Base-by-base conservation (phyloP, 2,113 vertebrate species). In the Syrrhaptes paradoxus region DNA sequence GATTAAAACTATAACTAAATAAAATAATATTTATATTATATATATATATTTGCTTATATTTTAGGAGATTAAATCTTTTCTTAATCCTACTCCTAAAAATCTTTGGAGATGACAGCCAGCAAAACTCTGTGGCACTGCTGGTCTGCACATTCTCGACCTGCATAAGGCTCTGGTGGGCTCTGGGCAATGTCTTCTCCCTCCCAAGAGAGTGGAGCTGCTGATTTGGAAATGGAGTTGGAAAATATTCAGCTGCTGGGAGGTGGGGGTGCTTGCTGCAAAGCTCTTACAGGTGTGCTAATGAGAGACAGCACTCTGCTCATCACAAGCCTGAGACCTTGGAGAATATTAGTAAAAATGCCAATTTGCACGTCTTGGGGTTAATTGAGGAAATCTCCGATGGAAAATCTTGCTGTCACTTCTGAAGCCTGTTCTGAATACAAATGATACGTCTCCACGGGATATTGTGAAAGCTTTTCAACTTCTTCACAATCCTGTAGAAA, bases 331-430 rank as follows among this genome's bases (percentile, higher is more conserved):
- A 96, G 88, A 92, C 92, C 92, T 88, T 67, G 68, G 87, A 96
- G 92, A 84, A 90, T 91, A 93, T 94, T 84, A 78, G 87, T 57
- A 90, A 96, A 96, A 96, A 92, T 81, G 90, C 95, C 95, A 96
- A 81, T 97, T 96, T 96, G 85, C 90, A 75, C 78, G 93, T 84
- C 90, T 92, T 97, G 95, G 95, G 95, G 90, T 96, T 97, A 96
- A 97, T 92, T 97, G 95, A 95, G 92, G 96, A 96, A 95, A 93
- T 96, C 92, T 96, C 92, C 1, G 2, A 84, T 75, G 95, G 87
- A 95, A 96, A 95, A 94, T 90, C 79, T 93, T 38, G 48, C 94
- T 97, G 96, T 92, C 93, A 70, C 65, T 95, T 82, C 73, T 31
- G 89, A 65, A 82, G 66, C 77, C 31, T 5, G 84, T 43, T 95